Evolutionary conservation across 2,797 vertebrate genomes (phyloP), one percentile per base, ranked within the genome.

Genomic region (Threskiornis aethiopicus): DNA sequence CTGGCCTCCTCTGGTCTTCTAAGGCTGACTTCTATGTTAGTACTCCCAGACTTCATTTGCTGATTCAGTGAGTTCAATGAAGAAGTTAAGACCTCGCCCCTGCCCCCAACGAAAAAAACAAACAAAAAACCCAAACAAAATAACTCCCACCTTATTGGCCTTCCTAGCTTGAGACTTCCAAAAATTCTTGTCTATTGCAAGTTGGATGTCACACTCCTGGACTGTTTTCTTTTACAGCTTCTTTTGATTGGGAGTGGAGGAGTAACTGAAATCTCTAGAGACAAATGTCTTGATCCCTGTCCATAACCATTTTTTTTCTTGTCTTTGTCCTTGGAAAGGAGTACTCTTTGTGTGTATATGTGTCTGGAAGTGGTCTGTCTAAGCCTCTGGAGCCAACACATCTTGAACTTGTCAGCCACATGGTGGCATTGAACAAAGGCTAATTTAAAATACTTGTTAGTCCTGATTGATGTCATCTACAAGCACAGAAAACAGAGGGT

Each of bases 111-210:
- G 6, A 4, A 17, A 58, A 58, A 64, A 73, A 7, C 47, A 61
- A 49, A 19, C 2, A 54, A 65, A 67, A 79, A 37, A 5, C 6
- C 7, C 6, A 47, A 52, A 42, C 10, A n/a, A 78, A 49, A 58
- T 20, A 71, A 54, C 0, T 1, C 3, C 2, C 2, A 16, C 2
- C 5, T 55, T 75, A 44, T 26, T 55, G 6, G 16, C 28, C 35
- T 57, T 66, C 12, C 37, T 49, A 57, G n/a, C 16, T 37, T 49
- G 14, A 88, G 18, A 39, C 7, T 85, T 54, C 3, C 0, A 33
- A 87, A 75, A 64, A n/a, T 26, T 82, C 46, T 49, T 88, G 12
- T 33, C 11, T 76, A 3, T 58, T 79, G 7, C 6, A 69, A 47
- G 17, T 16, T 47, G 28, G 26, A 69, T 0, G 2, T 72, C 16